These are phyloP conservation scores for Elephantulus edwardii DNA, from an alignment of 2,113 vertebrate genomes.

Conservation along the genomic window DNA sequence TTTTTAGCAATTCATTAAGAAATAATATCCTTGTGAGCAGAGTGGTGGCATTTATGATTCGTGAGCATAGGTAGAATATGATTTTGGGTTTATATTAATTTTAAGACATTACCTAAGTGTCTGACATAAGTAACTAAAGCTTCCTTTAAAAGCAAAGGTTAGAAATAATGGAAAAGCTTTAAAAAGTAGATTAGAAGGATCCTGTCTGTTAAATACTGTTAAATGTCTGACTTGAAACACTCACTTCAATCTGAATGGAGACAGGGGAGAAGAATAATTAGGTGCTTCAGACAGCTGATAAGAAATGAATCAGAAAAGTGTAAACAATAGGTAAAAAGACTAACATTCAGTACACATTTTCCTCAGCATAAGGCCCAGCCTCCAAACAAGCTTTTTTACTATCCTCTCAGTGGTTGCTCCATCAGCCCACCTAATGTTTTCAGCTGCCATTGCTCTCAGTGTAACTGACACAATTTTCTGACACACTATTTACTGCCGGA, in stretches of 20 bases:
- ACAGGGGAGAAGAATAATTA: conserved; percentile 59
- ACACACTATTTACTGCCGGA: conserved; percentile 83
- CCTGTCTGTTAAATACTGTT: background rate
- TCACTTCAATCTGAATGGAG: conserved; percentile 55
- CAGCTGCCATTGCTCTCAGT: conserved; percentile 55
- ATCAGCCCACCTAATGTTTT: conserved; percentile 57
- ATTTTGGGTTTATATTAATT: conserved; percentile 8
- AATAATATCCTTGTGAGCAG: background rate
- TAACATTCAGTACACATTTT: conserved; percentile 61
- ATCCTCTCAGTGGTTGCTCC: background rate
- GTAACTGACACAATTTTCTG: conserved; percentile 84
- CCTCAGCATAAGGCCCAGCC: conserved; percentile 19
- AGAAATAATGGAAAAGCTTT: conserved; percentile 2
- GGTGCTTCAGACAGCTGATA: conserved; percentile 68
- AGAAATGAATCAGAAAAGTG: conserved; percentile 66
- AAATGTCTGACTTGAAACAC: conserved; percentile 46
- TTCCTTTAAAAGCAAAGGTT: conserved; percentile 54
- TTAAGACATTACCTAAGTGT: conserved; percentile 1
- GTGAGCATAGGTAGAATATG: background rate
- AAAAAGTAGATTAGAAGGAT: background rate
- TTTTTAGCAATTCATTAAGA: conserved; percentile 37
- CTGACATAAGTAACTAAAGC: background rate
- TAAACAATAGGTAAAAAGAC: conserved; percentile 70
- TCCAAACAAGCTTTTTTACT: background rate
- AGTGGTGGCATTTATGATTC: background rate